Evolutionary conservation across 2,888 invertebrate species (phyloP).

Genomic region (Bhutanitis thaidina): DNA sequence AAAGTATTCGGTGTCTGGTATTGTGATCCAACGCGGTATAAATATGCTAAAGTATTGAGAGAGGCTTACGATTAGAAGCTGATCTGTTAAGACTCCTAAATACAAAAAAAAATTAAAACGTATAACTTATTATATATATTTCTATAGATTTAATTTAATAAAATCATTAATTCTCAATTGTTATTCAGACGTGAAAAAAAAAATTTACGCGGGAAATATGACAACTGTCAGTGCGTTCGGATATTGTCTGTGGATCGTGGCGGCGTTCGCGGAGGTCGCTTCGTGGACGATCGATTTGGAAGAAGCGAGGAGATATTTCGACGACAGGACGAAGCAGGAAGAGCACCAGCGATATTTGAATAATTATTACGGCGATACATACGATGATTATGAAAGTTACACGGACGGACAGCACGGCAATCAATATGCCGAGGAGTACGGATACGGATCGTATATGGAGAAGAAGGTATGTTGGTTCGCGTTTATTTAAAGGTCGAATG

Average conservation of each 20-base stretch:
- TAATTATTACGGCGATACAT: constrained; percentile 22
- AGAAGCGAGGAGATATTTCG: constrained; percentile 49
- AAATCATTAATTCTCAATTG: too few species aligned
- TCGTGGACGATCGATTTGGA: constrained; percentile 65
- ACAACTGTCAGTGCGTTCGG: constrained; percentile 28
- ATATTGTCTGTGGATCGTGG: constrained; percentile 31
- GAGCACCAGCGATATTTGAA: constrained; percentile 21
- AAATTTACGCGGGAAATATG: constrained; percentile 30
- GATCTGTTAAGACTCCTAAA: too few species aligned
- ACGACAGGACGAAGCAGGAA: constrained; percentile 35
- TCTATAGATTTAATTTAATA: too few species aligned
- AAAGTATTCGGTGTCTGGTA: too few species aligned
- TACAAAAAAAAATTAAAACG: too few species aligned
- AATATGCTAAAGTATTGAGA: too few species aligned
- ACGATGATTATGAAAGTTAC: constrained; percentile 23
- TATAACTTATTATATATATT: too few species aligned
- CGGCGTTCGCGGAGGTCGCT: constrained; percentile 37
- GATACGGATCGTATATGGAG: constrained; percentile 52
- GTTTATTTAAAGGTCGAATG: too few species aligned
- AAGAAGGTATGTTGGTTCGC: constrained; percentile 46
- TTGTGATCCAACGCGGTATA: too few species aligned
- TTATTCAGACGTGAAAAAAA: too few species aligned
- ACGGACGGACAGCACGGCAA: constrained; percentile 7
- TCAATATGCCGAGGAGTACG: constrained; percentile 44
- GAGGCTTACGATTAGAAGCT: too few species aligned